Percentiles rank a stretch among this genome's conserved stretches.
phyloP scores from a whole-genome alignment of 1,140 invertebrate species.

The Drosophila nigrodunni region DNA sequence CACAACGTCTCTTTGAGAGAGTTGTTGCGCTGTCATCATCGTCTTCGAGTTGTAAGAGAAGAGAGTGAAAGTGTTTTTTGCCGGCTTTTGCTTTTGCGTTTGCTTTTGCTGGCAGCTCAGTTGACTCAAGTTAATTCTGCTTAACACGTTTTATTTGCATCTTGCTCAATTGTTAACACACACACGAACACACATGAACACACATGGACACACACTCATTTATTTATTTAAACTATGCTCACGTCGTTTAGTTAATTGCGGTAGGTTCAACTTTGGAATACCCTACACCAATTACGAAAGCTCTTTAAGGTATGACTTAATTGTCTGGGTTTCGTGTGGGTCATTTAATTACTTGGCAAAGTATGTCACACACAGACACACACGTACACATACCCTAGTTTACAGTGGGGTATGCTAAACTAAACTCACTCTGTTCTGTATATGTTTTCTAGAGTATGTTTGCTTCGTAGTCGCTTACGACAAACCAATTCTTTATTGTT shows the following conservation, averaged over 20 bases:
- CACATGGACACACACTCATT: constrained; percentile 9
- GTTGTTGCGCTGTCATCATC: constrained; percentile 19
- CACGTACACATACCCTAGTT: too few species aligned
- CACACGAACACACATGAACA: constrained; percentile 22
- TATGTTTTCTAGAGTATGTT: neutral
- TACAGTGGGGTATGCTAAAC: too few species aligned
- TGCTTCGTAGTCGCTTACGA: neutral
- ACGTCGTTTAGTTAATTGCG: constrained; percentile 55
- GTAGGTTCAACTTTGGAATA: constrained; percentile 60
- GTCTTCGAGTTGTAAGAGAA: neutral
- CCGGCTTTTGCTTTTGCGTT: constrained; percentile 19
- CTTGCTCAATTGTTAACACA: constrained; percentile 51
- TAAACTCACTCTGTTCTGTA: too few species aligned
- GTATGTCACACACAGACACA: neutral
- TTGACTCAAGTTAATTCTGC: constrained; percentile 2
- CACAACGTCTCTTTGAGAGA: constrained; percentile 17
- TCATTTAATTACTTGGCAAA: constrained; percentile 1
- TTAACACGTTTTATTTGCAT: constrained; percentile 51
- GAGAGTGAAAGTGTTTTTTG: constrained; percentile 51
- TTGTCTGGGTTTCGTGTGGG: constrained; percentile 1
- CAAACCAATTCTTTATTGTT: neutral
- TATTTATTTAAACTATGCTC: constrained; percentile 32
- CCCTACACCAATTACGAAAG: constrained; percentile 1
- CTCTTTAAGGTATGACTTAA: constrained; percentile 1
- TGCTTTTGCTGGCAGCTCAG: constrained; percentile 6